phyloP scores from a whole-genome alignment of 1,140 invertebrate genomes.

The Leptinotarsa texana region DNA sequence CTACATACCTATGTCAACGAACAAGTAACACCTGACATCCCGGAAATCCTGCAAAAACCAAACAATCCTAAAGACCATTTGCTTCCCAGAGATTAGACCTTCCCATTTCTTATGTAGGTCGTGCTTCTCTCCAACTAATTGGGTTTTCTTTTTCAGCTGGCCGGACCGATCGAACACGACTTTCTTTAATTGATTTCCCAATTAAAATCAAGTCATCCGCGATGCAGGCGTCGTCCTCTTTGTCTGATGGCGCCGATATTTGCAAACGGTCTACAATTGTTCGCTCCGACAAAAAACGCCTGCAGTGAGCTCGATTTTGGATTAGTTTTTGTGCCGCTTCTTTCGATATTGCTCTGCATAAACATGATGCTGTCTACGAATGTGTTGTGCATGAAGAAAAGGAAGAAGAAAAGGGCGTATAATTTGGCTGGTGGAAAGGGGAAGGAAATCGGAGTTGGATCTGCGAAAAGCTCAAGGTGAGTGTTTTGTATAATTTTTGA shows the following conservation, averaged over 20 bases:
- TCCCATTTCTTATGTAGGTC: background rate
- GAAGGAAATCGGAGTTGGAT: background rate
- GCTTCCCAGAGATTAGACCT: too few relatives aligned
- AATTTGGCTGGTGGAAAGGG: constrained; percentile 27
- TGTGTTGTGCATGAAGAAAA: constrained; percentile 48
- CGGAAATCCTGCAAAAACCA: too few relatives aligned
- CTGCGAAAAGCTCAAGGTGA: background rate
- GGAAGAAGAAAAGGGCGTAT: constrained; percentile 44
- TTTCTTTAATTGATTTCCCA: constrained; percentile 24
- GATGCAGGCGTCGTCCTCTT: constrained; percentile 12
- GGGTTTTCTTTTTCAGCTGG: constrained; percentile 19
- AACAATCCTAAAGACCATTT: too few relatives aligned
- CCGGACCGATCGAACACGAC: background rate
- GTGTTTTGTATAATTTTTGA: background rate
- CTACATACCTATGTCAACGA: too few relatives aligned
- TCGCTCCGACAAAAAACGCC: background rate
- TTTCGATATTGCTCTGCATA: background rate
- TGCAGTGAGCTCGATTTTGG: background rate
- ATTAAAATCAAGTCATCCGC: constrained; percentile 20
- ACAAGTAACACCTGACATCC: too few relatives aligned
- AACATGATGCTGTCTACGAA: constrained; percentile 45
- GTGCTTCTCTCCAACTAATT: background rate
- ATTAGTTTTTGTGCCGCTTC: too few relatives aligned
- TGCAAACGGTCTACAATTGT: constrained; percentile 7
- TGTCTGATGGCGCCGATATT: constrained; percentile 10